Percentiles rank a stretch among this genome's conserved stretches.
Evolutionary conservation across 53 echinoderm and acorn worm species (phyloP).

Genomic region (Glandiceps talaboti): DNA sequence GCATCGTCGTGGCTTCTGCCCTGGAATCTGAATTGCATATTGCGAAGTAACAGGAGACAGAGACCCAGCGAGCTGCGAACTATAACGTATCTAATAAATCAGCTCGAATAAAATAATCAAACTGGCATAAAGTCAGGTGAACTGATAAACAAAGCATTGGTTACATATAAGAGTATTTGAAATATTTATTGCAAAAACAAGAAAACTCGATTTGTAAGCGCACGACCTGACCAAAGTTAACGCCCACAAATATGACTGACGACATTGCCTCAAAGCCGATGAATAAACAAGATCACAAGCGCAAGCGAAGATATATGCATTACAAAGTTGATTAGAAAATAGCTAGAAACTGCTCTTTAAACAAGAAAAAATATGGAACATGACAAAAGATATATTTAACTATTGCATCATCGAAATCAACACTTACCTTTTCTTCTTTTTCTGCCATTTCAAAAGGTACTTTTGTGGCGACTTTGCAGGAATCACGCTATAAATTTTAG

Average conservation of each 20-base stretch:
- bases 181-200: background rate
- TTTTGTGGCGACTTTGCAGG: background rate
- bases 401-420: slow-evolving; percentile 1
- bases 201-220: background rate
- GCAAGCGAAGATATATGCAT: background rate
- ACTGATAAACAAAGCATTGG: no score
- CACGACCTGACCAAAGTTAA: background rate
- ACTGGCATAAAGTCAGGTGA: no score
- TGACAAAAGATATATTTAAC: slow-evolving; percentile 9
- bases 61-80: no score
- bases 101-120: no score
- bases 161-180: no score
- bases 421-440: slow-evolving; percentile 14
- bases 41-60: background rate
- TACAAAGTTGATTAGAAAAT: background rate
- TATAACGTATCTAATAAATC: no score
- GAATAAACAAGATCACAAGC: background rate
- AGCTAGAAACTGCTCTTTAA: background rate
- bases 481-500: slow-evolving; percentile 16
- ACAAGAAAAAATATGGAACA: background rate
- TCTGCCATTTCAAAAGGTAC: slow-evolving; percentile 1
- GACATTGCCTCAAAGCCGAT: background rate
- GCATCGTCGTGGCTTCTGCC: background rate
- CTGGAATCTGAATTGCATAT: background rate
- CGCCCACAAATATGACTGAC: background rate